These are phyloP conservation scores for Trematocara macrostoma DNA, from an alignment of 2,113 vertebrate species.

Conservation along the genomic window DNA sequence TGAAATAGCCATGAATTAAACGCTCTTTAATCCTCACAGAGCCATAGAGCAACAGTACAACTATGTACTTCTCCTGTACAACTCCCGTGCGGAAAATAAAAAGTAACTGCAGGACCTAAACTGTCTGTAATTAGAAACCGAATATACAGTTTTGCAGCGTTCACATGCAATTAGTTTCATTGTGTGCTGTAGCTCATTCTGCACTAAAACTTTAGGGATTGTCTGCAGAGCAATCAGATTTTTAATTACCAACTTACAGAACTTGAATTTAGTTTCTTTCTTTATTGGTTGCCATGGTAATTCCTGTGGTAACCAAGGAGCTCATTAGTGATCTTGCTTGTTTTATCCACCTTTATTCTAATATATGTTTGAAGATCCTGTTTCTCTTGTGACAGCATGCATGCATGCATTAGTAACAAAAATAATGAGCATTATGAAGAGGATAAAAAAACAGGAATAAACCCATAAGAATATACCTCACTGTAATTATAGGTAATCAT, in stretches of 20 bases:
- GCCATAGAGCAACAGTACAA: background rate
- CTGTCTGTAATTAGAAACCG: constrained; percentile 1
- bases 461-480: background rate
- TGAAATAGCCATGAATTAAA: background rate
- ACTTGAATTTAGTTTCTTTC: constrained; percentile 32
- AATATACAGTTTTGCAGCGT: background rate
- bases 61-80: background rate
- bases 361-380: constrained; percentile 25
- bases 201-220: constrained; percentile 2
- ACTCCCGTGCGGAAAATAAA: background rate
- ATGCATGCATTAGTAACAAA: constrained; percentile 17
- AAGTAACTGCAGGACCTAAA: background rate
- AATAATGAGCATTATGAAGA: constrained; percentile 28
- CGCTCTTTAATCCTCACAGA: background rate
- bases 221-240: constrained; percentile 27
- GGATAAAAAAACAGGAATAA: background rate
- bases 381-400: constrained; percentile 24
- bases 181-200: background rate
- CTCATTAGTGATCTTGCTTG: constrained; percentile 24
- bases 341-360: constrained; percentile 8
- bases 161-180: constrained; percentile 21
- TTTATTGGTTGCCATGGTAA: constrained; percentile 46
- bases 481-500: constrained; percentile 48
- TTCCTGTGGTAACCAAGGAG: constrained; percentile 29
- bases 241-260: constrained; percentile 14